phyloP scores from a whole-genome alignment of 2,113 vertebrate species.

The Cyphomyrus discorhynchus region DNA sequence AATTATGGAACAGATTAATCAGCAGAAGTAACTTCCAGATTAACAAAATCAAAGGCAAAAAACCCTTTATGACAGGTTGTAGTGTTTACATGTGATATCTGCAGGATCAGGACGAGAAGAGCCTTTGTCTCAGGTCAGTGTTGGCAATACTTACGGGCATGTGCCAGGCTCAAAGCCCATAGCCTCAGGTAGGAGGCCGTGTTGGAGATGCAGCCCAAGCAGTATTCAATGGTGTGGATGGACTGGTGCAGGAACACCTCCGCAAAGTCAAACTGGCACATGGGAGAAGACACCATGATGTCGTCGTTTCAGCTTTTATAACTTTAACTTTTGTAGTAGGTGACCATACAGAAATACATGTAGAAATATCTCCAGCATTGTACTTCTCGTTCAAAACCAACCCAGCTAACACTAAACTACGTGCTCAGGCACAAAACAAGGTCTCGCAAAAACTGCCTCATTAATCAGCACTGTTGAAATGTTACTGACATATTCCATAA shows the following conservation, averaged over 20 bases:
- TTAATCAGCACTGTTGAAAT: neutral
- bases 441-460: neutral
- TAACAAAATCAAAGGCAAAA: neutral
- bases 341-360: neutral
- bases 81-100: neutral
- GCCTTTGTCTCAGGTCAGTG: neutral
- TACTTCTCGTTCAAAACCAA: neutral
- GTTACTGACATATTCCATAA: neutral
- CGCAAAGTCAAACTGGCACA: conserved; percentile 73
- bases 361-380: neutral
- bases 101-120: neutral
- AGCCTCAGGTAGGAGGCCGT: conserved; percentile 92
- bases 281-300: conserved; percentile 28
- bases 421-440: neutral
- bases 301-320: neutral
- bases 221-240: conserved; percentile 95
- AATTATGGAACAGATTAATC: neutral
- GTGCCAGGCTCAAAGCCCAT: conserved; percentile 94
- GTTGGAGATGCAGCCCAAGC: conserved; percentile 92
- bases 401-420: neutral
- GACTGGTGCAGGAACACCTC: conserved; percentile 82
- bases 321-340: neutral
- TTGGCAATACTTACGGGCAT: conserved; percentile 78
- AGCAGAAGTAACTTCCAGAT: neutral
- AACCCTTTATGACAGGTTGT: neutral